phyloP scores from a whole-genome alignment of 2,888 invertebrate genomes.

The Troglohyphantes excavatus region DNA sequence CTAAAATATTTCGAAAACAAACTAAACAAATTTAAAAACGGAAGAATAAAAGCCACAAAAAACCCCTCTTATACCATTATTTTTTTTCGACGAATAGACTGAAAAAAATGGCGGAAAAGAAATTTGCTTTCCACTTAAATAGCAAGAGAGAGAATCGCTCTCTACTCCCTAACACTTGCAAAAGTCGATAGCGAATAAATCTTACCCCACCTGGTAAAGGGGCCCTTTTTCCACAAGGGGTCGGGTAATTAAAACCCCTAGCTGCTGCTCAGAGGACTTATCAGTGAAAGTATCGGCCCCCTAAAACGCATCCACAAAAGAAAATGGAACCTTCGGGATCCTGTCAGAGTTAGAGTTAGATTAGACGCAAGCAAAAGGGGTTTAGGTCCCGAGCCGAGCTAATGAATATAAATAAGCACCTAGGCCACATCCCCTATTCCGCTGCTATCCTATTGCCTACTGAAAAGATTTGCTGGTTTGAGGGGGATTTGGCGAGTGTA shows the following conservation, averaged over 20 bases:
- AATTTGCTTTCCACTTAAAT: no score
- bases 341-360: conserved; percentile 54
- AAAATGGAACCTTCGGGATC: conserved; percentile 65
- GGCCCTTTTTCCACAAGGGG: no score
- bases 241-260: conserved; percentile 61
- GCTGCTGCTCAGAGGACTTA: conserved; percentile 28
- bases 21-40: no score
- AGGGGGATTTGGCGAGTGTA: not conserved
- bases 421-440: conserved; percentile 18
- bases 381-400: conserved; percentile 8
- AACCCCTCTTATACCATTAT: no score
- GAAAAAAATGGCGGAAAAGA: no score
- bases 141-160: no score
- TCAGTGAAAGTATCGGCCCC: conserved; percentile 18
- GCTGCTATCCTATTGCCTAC: not conserved
- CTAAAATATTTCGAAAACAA: no score
- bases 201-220: not conserved
- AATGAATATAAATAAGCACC: conserved; percentile 74
- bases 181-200: conserved; percentile 25
- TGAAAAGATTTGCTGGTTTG: conserved; percentile 14
- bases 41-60: no score
- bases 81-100: no score
- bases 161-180: not conserved
- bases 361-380: conserved; percentile 20
- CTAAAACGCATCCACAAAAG: conserved; percentile 57